Base-by-base conservation (phyloP, 1,140 invertebrate species). In the Neuroterus valhalla region DNA sequence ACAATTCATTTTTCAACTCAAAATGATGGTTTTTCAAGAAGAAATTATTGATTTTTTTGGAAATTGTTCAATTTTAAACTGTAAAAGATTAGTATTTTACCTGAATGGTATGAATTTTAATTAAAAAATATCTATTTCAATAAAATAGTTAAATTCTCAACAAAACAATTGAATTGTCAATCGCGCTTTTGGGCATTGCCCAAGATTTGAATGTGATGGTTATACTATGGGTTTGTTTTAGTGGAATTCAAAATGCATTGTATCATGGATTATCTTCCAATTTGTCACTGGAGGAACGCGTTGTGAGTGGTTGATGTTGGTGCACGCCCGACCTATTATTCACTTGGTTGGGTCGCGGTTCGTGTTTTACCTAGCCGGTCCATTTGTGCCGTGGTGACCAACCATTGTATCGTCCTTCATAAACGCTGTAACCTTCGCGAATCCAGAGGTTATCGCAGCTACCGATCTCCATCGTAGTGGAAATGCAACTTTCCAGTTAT, bases 321-420 rank as follows among this genome's bases (percentile, higher is more conserved):
- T 74, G 73, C 76, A 73, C 71, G 79, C 74, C 26, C 67, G 67
- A 66, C 12, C 80, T 72, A 81, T 82, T 80, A 82, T 82, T 82
- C 72, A 75, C 78, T 70, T 23, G 79, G 46, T 38, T 10, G 31
- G 31, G 17, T 62, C 46, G 12, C 75, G 50, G 52, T 70, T 14
- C 66, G 23, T 68, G 78, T 78, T 78, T 80, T 80, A 80, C 75
- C 71, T 31, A 74, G 26, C 31, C 17, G 17, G 52, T 55, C 52
- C 12, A 55, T 23, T 55, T 55, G 23, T 55, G 52, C 26, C 19
- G 52, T 55, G 21, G 23, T 55, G 52, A 52, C 52, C 23, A 55
- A 55, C 10, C 23, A 55, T 55, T 55, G 52, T 55, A 55, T 55
- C 52, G 52, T 55, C 52, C 23, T 55, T 55, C 52, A 55, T 52